Percentiles rank a stretch among this genome's conserved stretches.
These are phyloP conservation scores for Heliangelus exortis DNA, from an alignment of 2,797 vertebrate genomes.

Conservation along the genomic window DNA sequence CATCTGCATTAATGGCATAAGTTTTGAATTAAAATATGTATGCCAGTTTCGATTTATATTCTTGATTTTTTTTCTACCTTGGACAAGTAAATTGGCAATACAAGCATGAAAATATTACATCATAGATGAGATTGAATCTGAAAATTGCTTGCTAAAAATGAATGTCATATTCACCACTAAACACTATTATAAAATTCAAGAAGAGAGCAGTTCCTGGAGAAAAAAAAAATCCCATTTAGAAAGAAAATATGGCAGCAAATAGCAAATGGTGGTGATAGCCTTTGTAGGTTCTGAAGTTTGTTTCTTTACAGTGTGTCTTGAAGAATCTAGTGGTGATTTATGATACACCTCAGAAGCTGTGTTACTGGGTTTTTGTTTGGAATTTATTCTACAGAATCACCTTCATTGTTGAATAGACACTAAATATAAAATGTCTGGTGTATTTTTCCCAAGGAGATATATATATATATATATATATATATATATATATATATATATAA, in stretches of 20 bases:
- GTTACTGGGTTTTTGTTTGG: background rate
- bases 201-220: background rate
- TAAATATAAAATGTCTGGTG: background rate
- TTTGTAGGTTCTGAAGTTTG: background rate
- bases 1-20: background rate
- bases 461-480: background rate
- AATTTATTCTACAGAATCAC: background rate
- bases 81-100: background rate
- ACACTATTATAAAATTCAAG: background rate
- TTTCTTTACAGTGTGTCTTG: background rate
- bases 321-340: background rate
- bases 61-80: background rate
- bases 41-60: background rate
- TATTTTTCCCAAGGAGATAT: background rate
- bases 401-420: background rate
- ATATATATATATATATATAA: background rate
- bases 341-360: background rate
- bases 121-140: background rate
- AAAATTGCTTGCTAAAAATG: background rate
- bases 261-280: background rate
- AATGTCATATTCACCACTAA: background rate
- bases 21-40: constrained; percentile 22
- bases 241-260: background rate
- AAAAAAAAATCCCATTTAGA: background rate
- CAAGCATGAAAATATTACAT: background rate